Evolutionary conservation across 1,140 invertebrate genomes (phyloP), one percentile per base, ranked within the genome.

Genomic region (Diorhabda carinulata): DNA sequence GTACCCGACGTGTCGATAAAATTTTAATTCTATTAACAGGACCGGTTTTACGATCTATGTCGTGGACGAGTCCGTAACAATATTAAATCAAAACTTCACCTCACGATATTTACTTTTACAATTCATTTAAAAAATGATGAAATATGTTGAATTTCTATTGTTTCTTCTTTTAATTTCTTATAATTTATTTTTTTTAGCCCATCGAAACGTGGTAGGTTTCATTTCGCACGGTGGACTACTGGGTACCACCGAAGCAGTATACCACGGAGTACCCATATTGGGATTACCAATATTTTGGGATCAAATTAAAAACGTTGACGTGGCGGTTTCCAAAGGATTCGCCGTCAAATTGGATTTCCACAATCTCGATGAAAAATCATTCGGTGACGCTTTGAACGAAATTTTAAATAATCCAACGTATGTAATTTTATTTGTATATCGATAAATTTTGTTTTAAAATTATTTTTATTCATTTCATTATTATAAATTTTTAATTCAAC

Each of bases 171-270:
- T 25, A 25, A 25, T 25, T 25, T 25, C 25, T 0, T 25, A 25
- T 25, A 25, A 25, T 25, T 25, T 25, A 25, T 25, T 40, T 61
- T 45, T 74, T 74, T 69, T 65, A 77, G 77, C 73, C 43, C 77
- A 78, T 72, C 71, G 70, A 44, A 77, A 78, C 64, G 65, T 72
- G 6, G 70, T 75, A 67, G 41, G 67, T 4, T 78, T 78, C 62
- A 74, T 78, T 41, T 69, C 77, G 4, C 77, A 78, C 57, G 73
- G 76, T 6, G 77, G 77, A 9, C 57, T 78, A 9, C 64, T 77
- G 2, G 72, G 77, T 63, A 78, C 70, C 4, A 76, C 69, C 44
- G 86, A 88, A 76, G 81, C 82, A 4, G 75, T 84, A 1, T 82
- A 84, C 25, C 25, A 25, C 25, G 25, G 25, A 25, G 25, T 25